These are phyloP conservation scores for Smutsia gigantea DNA, from an alignment of 2,797 vertebrate genomes.

Conservation along the genomic window DNA sequence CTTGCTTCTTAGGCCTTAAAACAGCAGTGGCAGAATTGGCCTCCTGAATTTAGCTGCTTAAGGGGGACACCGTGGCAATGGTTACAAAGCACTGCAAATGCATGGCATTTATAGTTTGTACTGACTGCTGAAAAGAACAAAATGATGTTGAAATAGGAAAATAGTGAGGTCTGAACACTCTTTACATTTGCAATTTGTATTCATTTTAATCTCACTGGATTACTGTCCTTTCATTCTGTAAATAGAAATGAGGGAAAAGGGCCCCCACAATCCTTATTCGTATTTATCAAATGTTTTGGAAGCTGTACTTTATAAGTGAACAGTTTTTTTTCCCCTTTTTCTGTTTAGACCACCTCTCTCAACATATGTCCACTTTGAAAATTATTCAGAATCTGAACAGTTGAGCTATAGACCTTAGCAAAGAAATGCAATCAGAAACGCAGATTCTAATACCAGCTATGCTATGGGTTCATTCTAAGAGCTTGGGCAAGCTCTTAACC, in stretches of 20 bases:
- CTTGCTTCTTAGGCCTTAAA: conserved; percentile 46
- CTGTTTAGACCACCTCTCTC: neutral
- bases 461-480: conserved; percentile 25
- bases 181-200: conserved; percentile 20
- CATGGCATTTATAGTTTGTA: neutral
- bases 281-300: conserved; percentile 21
- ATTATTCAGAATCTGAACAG: conserved; percentile 45
- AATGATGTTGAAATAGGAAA: conserved; percentile 27
- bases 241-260: conserved; percentile 5
- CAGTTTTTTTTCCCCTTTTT: neutral
- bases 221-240: conserved; percentile 39
- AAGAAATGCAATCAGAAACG: conserved; percentile 34
- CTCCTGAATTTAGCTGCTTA: conserved; percentile 44
- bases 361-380: conserved; percentile 51
- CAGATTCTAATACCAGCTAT: neutral
- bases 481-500: neutral
- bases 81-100: neutral
- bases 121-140: conserved; percentile 14
- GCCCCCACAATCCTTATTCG: neutral
- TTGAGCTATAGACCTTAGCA: conserved; percentile 1
- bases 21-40: conserved; percentile 23
- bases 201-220: conserved; percentile 53
- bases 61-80: neutral
- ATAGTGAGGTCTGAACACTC: neutral
- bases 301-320: conserved; percentile 13